Evolutionary conservation across 2,888 invertebrate species (phyloP).

Genomic region (Noctua fimbriata): DNA sequence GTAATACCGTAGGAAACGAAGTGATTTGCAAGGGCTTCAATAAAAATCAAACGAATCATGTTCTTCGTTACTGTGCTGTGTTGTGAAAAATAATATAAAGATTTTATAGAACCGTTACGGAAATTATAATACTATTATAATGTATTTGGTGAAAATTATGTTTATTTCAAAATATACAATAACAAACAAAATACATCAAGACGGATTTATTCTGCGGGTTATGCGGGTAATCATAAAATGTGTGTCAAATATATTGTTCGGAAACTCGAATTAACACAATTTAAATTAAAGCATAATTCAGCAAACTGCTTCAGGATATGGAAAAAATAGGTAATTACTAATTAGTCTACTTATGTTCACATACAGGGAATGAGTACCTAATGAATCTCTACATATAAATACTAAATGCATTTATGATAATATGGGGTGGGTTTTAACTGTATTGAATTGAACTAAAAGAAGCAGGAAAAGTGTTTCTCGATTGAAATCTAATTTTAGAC

Average conservation of each 20-base stretch:
- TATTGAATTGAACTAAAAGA: slow-evolving; percentile 3
- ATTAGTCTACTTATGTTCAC: slow-evolving; percentile 12
- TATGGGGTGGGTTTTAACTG: not conserved
- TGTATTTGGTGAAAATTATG: not conserved
- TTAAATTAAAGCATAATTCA: not conserved
- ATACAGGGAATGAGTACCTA: not conserved
- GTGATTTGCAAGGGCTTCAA: not conserved
- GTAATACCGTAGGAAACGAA: not conserved
- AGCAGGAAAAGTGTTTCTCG: not conserved
- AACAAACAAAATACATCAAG: not conserved
- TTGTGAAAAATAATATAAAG: not conserved
- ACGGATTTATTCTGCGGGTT: not conserved
- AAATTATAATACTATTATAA: not conserved
- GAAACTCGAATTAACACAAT: not conserved
- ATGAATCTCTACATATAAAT: not conserved
- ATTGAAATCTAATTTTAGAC: not conserved
- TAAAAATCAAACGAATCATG: not conserved
- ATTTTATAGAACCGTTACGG: not conserved
- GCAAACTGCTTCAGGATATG: slow-evolving; percentile 2
- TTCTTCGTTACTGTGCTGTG: not conserved
- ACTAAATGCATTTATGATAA: not conserved
- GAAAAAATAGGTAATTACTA: not conserved
- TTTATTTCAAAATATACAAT: not conserved
- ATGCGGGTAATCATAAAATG: not conserved
- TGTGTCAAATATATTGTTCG: slow-evolving; percentile 1